phyloP scores from a whole-genome alignment of 1,140 invertebrate genomes.

The Hyposmocoma kahamanoa region DNA sequence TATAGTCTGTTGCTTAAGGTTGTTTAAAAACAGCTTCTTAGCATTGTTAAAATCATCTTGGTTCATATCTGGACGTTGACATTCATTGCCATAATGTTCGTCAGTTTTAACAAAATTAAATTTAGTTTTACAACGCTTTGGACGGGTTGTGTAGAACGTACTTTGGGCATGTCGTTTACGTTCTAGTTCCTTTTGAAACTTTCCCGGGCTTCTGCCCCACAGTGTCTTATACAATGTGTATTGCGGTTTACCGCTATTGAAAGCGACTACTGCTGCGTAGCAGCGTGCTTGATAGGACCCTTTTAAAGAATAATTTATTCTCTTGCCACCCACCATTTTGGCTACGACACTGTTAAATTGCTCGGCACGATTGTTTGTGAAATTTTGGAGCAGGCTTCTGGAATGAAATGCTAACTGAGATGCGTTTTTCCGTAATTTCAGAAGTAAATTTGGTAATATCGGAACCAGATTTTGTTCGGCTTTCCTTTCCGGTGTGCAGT shows the following conservation, averaged over 20 bases:
- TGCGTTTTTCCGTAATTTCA: background rate
- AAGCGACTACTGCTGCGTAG: background rate
- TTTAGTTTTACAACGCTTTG: too few relatives aligned
- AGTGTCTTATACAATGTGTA: background rate
- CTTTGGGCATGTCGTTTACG: too few relatives aligned
- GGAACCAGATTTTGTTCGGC: background rate
- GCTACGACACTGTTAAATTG: background rate
- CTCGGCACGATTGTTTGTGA: background rate
- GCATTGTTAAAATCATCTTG: background rate
- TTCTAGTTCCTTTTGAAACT: too few relatives aligned
- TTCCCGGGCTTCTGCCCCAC: background rate
- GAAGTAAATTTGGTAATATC: background rate
- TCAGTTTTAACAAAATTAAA: background rate
- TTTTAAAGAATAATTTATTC: constrained; percentile 4
- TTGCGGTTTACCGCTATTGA: background rate
- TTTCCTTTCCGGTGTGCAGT: background rate
- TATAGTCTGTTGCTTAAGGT: constrained; percentile 12
- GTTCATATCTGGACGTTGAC: constrained; percentile 12
- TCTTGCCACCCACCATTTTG: background rate
- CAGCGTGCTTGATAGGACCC: background rate
- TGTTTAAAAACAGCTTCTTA: constrained; percentile 11
- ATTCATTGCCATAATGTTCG: background rate
- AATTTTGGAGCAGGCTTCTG: background rate
- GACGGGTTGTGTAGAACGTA: too few relatives aligned
- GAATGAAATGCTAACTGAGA: background rate